Base-by-base conservation (phyloP, 1,140 invertebrate genomes). In the Hylaeus volcanicus region DNA sequence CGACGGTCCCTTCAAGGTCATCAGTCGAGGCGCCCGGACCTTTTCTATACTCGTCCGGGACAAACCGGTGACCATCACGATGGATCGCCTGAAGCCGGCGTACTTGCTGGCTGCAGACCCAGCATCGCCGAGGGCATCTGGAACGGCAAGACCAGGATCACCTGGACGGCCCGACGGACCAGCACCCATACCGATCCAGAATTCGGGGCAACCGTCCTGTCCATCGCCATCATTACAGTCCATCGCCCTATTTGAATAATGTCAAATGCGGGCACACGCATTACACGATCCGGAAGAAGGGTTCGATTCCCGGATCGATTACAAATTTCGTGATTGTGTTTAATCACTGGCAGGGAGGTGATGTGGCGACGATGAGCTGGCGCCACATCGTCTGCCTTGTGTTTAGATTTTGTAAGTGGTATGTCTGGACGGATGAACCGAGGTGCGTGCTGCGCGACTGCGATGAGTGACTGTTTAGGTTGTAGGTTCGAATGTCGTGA, bases 41-140 rank as follows among this genome's bases (percentile, higher is more conserved):
- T 71, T 43, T 3, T 11, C 48, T 0, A 4, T 68, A 12, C 9
- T 39, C 43, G 26, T 66, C 39, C 12, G n/a, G 3, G 58, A n/a
- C 1, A 76, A 65, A 41, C 5, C 41, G 5, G 43, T 26, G 0
- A 68, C 74, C 0, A 37, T 68, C 5, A 53, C 64, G 5, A 39
- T 69, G 3, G 65, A 69, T n/a, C n/a, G 63, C 0, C 39, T 77
- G 8, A 77, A 69, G 45, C 74, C 63, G n/a, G 65, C 63, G 1
- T 69, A 56, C 64, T 48, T 63, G 61, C 61, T 63, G 61, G 61
- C 39, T 39, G 37, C 39, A 63, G 39, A 63, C 9, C 61, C 61
- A 63, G 61, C 61, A 63, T 37, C n/a, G n/a, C 58, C 9, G 58
- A 39, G n/a, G 1, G 1, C 26, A 9, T 1, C 6, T 2, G 5